Base-by-base conservation (phyloP, 2,888 invertebrate genomes). In the Eilema sororculum region DNA sequence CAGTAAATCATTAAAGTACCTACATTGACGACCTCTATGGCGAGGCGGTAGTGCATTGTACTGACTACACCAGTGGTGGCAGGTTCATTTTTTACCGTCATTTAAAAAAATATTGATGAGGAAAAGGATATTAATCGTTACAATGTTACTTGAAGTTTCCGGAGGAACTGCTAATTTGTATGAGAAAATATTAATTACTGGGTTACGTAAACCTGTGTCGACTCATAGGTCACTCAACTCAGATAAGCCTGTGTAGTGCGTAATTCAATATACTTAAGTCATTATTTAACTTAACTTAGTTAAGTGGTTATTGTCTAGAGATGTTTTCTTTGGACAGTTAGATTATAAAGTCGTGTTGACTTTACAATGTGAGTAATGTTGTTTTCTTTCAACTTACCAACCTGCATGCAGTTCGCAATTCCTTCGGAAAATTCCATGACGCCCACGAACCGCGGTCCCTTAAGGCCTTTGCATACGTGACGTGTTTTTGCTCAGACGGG, bases 81-180 rank as follows among this genome's bases (percentile, higher is more conserved):
- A 1, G 13, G 13, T 41, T 41, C 41, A 3, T 41, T 20, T 41
- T n/a, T 52, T 6, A 6, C 30, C n/a, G 22, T 22, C 33, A 0
- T 37, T n/a, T 37, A 61, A 25, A 6, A 24, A 56, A 5, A 28
- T 33, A 58, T n/a, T 33, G 4, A 3, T 5, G 62, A 79, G 77
- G 76, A 76, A 80, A 78, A 63, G 83, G 79, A 77, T 71, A 74
- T 74, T 68, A 46, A 46, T 56, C 57, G 24, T 24, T 59, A 33
- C 52, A 65, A 60, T 60, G n/a, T 37, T 59, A 46, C 59, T 25
- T 33, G 13, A 58, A 68, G 33, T 46, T 60, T 20, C 64, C 52
- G 22, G 30, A 22, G 73, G 74, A 82, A 80, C 68, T 60, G 16
- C 4, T 63, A 66, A 76, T 72, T 72, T 13, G 59, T 22, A 46